Evolutionary conservation across 1,140 invertebrate species (phyloP).

Genomic region (Lordiphosa stackelbergi): DNA sequence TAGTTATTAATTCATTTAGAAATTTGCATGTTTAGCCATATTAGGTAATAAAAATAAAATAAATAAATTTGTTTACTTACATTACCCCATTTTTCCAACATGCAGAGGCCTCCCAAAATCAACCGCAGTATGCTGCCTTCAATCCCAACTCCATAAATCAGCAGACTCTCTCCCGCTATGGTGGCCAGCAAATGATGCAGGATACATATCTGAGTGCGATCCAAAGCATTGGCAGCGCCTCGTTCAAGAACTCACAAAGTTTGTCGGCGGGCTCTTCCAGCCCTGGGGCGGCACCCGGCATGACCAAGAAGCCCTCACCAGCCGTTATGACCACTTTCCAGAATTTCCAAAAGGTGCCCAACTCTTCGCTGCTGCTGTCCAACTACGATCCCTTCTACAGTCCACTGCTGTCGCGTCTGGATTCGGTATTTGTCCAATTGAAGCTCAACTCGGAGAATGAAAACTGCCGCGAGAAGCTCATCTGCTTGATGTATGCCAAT

Average conservation of each 20-base stretch:
- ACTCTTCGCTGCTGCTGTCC: conserved; percentile 87
- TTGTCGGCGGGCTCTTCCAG: conserved; percentile 55
- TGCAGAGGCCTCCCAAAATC: conserved; percentile 67
- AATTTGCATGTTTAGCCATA: too few species aligned
- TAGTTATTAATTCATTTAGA: too few species aligned
- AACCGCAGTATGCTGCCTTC: conserved; percentile 60
- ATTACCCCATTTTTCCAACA: not conserved
- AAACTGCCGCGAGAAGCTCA: conserved; percentile 86
- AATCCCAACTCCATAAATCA: conserved; percentile 53
- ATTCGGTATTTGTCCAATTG: conserved; percentile 88
- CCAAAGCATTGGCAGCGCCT: conserved; percentile 66
- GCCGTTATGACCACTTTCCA: conserved; percentile 78
- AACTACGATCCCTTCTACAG: conserved; percentile 93
- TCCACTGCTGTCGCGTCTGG: conserved; percentile 86
- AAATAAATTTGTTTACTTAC: too few species aligned
- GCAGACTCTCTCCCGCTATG: conserved; percentile 55
- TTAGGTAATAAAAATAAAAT: too few species aligned
- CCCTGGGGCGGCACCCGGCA: conserved; percentile 44
- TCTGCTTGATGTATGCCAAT: conserved; percentile 90
- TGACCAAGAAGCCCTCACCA: conserved; percentile 58
- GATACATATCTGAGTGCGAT: conserved; percentile 67
- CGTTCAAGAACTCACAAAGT: conserved; percentile 68
- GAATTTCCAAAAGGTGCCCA: conserved; percentile 90
- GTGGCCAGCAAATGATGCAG: conserved; percentile 65
- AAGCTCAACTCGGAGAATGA: conserved; percentile 81